These are phyloP conservation scores for Drosophila quasianomalipes DNA, from an alignment of 2,888 invertebrate species.

Conservation along the genomic window DNA sequence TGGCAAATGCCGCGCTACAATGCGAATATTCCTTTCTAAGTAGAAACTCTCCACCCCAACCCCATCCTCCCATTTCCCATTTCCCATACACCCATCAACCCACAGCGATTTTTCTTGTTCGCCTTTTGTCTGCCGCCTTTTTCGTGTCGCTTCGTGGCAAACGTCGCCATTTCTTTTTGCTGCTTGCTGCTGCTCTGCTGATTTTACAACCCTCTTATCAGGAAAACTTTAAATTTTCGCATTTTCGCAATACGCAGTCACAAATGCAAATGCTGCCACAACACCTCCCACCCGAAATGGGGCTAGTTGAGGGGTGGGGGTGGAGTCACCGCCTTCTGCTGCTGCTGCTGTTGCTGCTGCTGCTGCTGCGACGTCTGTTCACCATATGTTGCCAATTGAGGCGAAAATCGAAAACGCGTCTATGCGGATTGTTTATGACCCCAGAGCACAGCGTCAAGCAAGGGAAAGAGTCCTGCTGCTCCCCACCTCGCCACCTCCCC, in stretches of 20 bases:
- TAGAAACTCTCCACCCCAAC: slow-evolving; percentile 51
- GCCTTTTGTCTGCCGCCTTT: slow-evolving; percentile 79
- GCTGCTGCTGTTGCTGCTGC: neutral
- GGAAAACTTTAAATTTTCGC: slow-evolving; percentile 78
- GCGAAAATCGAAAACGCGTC: slow-evolving; percentile 80
- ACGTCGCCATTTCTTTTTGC: slow-evolving; percentile 74
- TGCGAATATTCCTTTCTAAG: slow-evolving; percentile 74
- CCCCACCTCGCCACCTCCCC: neutral
- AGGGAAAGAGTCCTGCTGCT: slow-evolving; percentile 1
- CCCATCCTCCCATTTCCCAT: slow-evolving; percentile 4
- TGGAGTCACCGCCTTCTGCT: slow-evolving; percentile 6
- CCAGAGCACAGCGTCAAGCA: slow-evolving; percentile 32
- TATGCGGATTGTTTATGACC: slow-evolving; percentile 76
- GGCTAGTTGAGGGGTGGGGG: neutral
- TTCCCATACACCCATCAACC: slow-evolving; percentile 38
- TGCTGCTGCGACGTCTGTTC: slow-evolving; percentile 29
- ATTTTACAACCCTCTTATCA: slow-evolving; percentile 77
- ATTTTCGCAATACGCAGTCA: slow-evolving; percentile 77
- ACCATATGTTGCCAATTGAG: slow-evolving; percentile 80
- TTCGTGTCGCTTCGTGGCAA: slow-evolving; percentile 62
- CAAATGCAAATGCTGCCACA: slow-evolving; percentile 73
- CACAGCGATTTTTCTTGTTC: slow-evolving; percentile 78
- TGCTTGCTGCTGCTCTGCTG: slow-evolving; percentile 40
- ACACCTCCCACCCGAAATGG: slow-evolving; percentile 13
- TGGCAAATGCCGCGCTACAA: slow-evolving; percentile 77